phyloP scores from a whole-genome alignment of 92 coral and sea anemone genomes.

The Blastomussa wellsi region DNA sequence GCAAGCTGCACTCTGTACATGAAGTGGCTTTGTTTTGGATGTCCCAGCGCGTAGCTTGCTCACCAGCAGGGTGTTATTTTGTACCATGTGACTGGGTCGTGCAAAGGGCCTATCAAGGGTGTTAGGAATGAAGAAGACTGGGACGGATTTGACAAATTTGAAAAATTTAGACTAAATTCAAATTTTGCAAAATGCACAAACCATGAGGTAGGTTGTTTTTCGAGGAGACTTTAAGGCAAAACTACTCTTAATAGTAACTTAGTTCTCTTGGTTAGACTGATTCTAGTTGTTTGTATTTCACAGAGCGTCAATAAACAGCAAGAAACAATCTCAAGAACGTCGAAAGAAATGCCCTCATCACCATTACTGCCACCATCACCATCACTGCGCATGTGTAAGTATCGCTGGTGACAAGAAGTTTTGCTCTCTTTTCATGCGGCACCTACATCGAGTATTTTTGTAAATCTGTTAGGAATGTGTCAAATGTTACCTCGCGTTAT shows the following conservation, averaged over 20 bases:
- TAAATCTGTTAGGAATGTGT: background rate
- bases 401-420: background rate
- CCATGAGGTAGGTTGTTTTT: too few relatives aligned
- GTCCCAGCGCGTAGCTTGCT: too few relatives aligned
- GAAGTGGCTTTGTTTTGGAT: too few relatives aligned
- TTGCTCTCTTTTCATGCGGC: background rate
- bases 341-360: slow-evolving; percentile 32
- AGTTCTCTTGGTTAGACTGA: background rate
- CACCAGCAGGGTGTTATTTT: too few relatives aligned
- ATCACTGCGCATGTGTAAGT: slow-evolving; percentile 42
- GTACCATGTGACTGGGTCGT: too few relatives aligned
- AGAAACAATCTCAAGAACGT: slow-evolving; percentile 16
- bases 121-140: too few relatives aligned
- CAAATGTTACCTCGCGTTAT: background rate
- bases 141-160: too few relatives aligned
- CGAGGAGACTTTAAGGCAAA: too few relatives aligned
- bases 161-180: too few relatives aligned
- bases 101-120: too few relatives aligned
- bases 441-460: background rate
- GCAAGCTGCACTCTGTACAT: too few relatives aligned
- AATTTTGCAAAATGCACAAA: too few relatives aligned
- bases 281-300: background rate
- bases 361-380: slow-evolving; percentile 38
- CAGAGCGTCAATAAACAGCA: slow-evolving; percentile 41
- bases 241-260: background rate